phyloP scores from a whole-genome alignment of 1,140 invertebrate genomes.

The Sitophilus oryzae region DNA sequence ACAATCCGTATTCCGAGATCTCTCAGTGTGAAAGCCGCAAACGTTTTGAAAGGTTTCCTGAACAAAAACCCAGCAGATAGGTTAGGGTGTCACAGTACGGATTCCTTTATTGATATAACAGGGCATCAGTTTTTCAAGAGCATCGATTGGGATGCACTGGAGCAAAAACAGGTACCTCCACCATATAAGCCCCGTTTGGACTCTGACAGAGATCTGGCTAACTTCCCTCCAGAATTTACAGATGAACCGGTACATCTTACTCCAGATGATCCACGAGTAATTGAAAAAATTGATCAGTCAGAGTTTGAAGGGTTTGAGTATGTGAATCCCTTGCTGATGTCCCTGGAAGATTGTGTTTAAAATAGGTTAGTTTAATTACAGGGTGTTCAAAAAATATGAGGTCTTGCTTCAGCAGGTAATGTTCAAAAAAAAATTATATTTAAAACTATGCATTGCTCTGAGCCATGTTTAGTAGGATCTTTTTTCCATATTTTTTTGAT shows the following conservation, averaged over 20 bases:
- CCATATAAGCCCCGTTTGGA: slow-evolving; percentile 93
- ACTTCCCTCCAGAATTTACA: slow-evolving; percentile 99
- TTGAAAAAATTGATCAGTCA: slow-evolving; percentile 96
- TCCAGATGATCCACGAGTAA: slow-evolving; percentile 92
- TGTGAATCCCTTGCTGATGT: slow-evolving; percentile 98
- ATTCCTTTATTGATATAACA: slow-evolving; percentile 88
- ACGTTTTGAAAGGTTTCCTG: slow-evolving; percentile 97
- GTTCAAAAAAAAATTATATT: no score
- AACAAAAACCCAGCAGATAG: slow-evolving; percentile 95
- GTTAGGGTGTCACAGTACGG: slow-evolving; percentile 85
- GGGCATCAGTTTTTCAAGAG: slow-evolving; percentile 96
- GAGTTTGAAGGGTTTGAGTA: slow-evolving; percentile 99
- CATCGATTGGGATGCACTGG: slow-evolving; percentile 97
- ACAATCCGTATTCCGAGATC: slow-evolving; percentile 95
- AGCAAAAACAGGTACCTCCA: slow-evolving; percentile 92
- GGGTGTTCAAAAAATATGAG: no score
- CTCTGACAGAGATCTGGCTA: slow-evolving; percentile 90
- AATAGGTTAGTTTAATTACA: no score
- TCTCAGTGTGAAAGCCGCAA: slow-evolving; percentile 93
- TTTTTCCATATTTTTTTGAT: no score
- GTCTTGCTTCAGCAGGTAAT: no score
- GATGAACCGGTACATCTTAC: slow-evolving; percentile 96
- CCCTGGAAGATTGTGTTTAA: slow-evolving; percentile 95
- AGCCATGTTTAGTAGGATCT: no score
- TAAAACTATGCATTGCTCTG: no score